Conservation (phyloP, 1,140 invertebrate genomes). For the Wasmannia auropunctata region DNA sequence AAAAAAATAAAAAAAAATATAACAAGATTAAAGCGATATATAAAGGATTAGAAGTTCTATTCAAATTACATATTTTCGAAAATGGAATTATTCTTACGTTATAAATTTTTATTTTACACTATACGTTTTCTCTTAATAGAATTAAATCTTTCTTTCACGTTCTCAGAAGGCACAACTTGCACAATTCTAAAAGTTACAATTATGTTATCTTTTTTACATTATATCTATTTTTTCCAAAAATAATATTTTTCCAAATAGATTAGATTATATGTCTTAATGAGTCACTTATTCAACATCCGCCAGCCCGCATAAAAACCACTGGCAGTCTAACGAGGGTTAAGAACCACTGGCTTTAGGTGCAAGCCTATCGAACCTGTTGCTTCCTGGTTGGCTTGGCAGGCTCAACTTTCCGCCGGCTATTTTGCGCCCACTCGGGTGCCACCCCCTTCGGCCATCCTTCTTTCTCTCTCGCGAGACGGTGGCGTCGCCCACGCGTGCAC, state of each 20-base stretch:
- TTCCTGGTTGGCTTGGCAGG: slow-evolving; percentile 31
- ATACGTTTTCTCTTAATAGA: not conserved
- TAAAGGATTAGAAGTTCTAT: not conserved
- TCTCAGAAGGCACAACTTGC: not conserved
- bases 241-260: not conserved
- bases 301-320: not conserved
- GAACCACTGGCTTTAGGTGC: slow-evolving; percentile 49
- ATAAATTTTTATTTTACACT: not conserved
- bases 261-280: not conserved
- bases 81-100: not conserved
- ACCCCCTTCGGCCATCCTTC: not conserved
- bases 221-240: not conserved
- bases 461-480: not conserved
- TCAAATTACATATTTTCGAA: not conserved
- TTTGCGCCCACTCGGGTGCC: not conserved
- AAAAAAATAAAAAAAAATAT: not conserved
- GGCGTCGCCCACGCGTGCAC: not conserved
- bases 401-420: slow-evolving; percentile 15
- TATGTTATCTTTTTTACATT: not conserved
- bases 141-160: not conserved
- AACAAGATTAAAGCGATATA: not conserved
- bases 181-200: not conserved
- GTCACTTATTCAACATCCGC: not conserved
- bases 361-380: slow-evolving; percentile 64
- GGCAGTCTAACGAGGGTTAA: not conserved